Evolutionary conservation across 2,113 vertebrate genomes (phyloP).

Genomic region (Dendrocopos noguchii): DNA sequence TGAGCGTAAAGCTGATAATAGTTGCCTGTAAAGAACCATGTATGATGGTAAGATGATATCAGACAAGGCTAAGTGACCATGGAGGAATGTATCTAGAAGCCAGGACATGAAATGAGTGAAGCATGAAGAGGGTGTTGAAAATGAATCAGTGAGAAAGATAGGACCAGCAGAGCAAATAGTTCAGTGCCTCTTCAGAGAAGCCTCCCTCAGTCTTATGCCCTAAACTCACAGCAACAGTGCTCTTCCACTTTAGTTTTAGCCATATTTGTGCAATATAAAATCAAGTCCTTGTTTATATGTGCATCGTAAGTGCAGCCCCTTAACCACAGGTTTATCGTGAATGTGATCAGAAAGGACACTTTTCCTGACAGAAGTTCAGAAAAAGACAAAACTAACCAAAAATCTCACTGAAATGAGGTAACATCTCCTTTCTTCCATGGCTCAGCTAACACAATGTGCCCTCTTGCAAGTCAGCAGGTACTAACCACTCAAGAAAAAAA

Average conservation of each 20-base stretch:
- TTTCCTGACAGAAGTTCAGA: not conserved
- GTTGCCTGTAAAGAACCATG: slow-evolving; percentile 20
- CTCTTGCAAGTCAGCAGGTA: not conserved
- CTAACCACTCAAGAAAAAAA: not conserved
- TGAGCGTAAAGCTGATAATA: slow-evolving; percentile 63
- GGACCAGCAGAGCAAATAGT: not conserved
- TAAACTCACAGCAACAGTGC: not conserved
- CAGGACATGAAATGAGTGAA: slow-evolving; percentile 12
- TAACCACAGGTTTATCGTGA: not conserved
- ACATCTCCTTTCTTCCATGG: not conserved
- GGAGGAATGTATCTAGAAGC: slow-evolving; percentile 40
- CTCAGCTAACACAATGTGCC: not conserved
- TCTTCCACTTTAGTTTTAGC: not conserved
- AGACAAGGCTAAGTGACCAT: slow-evolving; percentile 36
- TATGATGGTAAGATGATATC: slow-evolving; percentile 41
- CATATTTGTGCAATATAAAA: not conserved
- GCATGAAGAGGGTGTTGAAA: slow-evolving; percentile 57
- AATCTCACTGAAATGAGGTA: not conserved
- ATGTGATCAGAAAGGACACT: not conserved
- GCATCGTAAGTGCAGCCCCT: not conserved
- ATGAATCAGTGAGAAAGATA: not conserved
- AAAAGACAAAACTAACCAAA: not conserved
- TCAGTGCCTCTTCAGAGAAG: not conserved
- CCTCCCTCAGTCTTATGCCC: not conserved
- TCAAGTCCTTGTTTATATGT: not conserved